phyloP scores from a whole-genome alignment of 2,888 invertebrate genomes.

The Aphodius granarius region DNA sequence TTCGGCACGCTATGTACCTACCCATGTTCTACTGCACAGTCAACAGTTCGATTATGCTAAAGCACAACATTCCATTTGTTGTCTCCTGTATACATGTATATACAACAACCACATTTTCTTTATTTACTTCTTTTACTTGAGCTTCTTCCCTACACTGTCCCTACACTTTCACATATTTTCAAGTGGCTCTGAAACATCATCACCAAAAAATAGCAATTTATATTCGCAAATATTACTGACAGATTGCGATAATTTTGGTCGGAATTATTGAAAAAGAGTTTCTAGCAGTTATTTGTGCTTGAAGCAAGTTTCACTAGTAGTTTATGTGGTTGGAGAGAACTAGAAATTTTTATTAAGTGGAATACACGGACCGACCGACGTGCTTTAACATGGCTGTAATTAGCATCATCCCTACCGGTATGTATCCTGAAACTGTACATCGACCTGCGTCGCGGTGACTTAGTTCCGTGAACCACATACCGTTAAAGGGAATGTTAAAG shows the following conservation, averaged over 20 bases:
- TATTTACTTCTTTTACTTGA: not conserved
- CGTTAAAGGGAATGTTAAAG: conserved; percentile 42
- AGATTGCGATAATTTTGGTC: too few relatives aligned
- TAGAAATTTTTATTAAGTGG: not conserved
- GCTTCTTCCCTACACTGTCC: not conserved
- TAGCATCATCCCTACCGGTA: not conserved
- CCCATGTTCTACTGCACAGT: conserved; percentile 7
- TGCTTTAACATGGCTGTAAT: not conserved
- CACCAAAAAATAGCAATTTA: too few relatives aligned
- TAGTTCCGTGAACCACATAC: conserved; percentile 39
- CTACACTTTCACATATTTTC: not conserved
- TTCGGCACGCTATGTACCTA: conserved; percentile 9
- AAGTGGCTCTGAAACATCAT: too few relatives aligned
- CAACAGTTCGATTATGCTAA: conserved; percentile 8
- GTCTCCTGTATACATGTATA: not conserved
- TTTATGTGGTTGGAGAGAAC: too few relatives aligned
- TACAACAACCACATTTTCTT: not conserved
- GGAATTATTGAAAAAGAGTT: too few relatives aligned
- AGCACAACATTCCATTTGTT: not conserved
- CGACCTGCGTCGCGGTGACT: conserved; percentile 30
- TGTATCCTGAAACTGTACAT: not conserved
- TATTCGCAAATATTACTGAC: too few relatives aligned
- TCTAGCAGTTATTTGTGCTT: not conserved
- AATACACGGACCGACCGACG: not conserved
- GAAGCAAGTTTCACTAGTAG: too few relatives aligned